phyloP scores from a whole-genome alignment of 2,113 vertebrate genomes.

The Zingel zingel region DNA sequence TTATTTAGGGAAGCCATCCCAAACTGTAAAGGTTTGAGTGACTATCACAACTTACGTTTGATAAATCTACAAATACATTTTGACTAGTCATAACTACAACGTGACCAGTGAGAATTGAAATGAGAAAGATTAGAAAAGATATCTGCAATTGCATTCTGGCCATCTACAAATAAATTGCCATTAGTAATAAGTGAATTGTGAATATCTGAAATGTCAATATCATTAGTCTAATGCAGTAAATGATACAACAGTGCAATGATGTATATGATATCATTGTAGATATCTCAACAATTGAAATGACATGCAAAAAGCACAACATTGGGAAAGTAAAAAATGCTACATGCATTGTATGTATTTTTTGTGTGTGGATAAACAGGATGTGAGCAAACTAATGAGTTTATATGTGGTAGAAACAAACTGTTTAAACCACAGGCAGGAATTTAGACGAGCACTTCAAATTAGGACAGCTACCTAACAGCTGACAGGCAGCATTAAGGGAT shows the following conservation, averaged over 20 bases:
- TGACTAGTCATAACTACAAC: too few species aligned
- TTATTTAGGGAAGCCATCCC: too few species aligned
- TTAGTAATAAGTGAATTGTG: neutral
- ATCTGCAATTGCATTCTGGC: too few species aligned
- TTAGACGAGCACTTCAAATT: neutral
- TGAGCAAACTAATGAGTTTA: neutral
- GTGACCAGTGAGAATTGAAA: too few species aligned
- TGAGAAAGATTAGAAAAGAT: too few species aligned
- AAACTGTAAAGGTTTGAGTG: too few species aligned
- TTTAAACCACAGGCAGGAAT: neutral
- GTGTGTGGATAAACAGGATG: conserved; percentile 46
- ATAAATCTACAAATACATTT: too few species aligned
- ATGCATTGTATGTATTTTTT: neutral
- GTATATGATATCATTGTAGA: neutral
- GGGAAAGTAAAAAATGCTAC: neutral
- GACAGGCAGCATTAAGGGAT: conserved; percentile 20
- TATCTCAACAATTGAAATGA: neutral
- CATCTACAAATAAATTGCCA: neutral
- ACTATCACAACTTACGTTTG: too few species aligned
- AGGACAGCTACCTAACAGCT: conserved; percentile 23
- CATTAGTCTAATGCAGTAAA: neutral
- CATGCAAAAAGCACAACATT: neutral
- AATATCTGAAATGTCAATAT: neutral
- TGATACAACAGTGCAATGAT: neutral
- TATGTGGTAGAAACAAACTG: neutral